Evolutionary conservation across 2,797 vertebrate genomes (phyloP), one percentile per base, ranked within the genome.

Genomic region (Acomys russatus): DNA sequence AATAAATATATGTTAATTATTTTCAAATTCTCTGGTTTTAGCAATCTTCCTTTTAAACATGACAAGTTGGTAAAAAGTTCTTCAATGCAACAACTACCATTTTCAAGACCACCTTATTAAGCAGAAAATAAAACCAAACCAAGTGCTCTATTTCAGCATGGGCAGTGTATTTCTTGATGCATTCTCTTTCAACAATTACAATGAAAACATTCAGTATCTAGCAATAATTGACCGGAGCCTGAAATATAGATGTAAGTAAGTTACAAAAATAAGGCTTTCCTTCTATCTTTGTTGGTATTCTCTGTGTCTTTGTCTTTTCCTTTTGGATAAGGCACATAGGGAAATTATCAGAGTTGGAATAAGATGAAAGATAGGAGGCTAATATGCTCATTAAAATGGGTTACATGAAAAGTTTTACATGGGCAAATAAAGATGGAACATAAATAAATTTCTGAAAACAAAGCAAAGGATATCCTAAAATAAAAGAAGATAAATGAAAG

Each of bases 101-200:
- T 51, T 92, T 94, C 18, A 85, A 15, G 76, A 61, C 1, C 9
- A 84, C 20, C 2, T 73, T 28, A 77, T 54, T 68, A 0, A 74
- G 87, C 66, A 90, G 49, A 88, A 95, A 85, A 88, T 66, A 63
- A 73, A 44, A 44, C 44, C 11, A 92, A 85, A 38, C 3, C 11
- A 51, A 20, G 3, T 64, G 38, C n/a, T 87, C 20, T 71, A 35
- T 44, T 78, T n/a, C 33, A 87, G 3, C 0, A 22, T 33, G 12
- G 2, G 1, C 61, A n/a, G 5, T 20, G 51, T 44, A 14, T 14
- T 9, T 11, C 35, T 59, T 30, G 17, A 3, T 44, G 22, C 22
- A 30, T 18, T 33, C 9, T 9, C 6, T n/a, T 70, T 9, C 8
- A n/a, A 64, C 3, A 14, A 90, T 90, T 49, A 70, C 11, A 92